These are phyloP conservation scores for Actias luna DNA, from an alignment of 2,888 invertebrate species.

Conservation along the genomic window DNA sequence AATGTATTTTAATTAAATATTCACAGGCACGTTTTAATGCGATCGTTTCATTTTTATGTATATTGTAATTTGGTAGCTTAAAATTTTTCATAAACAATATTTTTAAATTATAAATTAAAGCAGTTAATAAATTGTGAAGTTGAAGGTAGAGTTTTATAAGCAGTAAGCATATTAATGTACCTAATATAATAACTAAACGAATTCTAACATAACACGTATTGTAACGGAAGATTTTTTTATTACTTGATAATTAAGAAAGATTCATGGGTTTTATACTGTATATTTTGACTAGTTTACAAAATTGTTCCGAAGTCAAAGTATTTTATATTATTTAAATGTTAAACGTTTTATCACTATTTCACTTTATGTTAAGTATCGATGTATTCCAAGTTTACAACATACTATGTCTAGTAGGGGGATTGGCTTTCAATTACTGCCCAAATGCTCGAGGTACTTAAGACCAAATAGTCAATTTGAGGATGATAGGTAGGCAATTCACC, in stretches of 20 bases:
- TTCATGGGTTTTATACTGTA: neutral
- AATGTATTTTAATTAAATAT: slow-evolving; percentile 10
- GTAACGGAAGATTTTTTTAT: neutral
- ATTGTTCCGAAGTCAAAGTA: too few species aligned
- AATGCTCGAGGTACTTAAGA: too few species aligned
- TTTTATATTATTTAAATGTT: too few species aligned
- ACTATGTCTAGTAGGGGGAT: too few species aligned
- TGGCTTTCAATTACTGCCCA: too few species aligned
- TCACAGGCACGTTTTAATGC: slow-evolving; percentile 2
- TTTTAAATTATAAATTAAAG: slow-evolving; percentile 42
- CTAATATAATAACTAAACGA: slow-evolving; percentile 21
- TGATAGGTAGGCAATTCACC: too few species aligned
- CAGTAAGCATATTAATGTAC: slow-evolving; percentile 31
- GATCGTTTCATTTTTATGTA: slow-evolving; percentile 25
- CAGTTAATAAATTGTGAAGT: slow-evolving; percentile 32
- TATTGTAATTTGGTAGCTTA: slow-evolving; percentile 15
- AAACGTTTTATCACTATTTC: too few species aligned
- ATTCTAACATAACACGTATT: slow-evolving; percentile 6
- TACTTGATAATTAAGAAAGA: too few species aligned
- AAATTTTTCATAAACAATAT: slow-evolving; percentile 35
- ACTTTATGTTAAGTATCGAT: too few species aligned
- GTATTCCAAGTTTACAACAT: too few species aligned
- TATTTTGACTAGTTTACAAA: too few species aligned
- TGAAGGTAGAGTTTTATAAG: slow-evolving; percentile 37
- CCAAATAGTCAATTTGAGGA: too few species aligned